Percentiles rank a stretch among this genome's conserved stretches.
Evolutionary conservation across 2,797 vertebrate genomes (phyloP).

Genomic region (Muscicapa comitata): DNA sequence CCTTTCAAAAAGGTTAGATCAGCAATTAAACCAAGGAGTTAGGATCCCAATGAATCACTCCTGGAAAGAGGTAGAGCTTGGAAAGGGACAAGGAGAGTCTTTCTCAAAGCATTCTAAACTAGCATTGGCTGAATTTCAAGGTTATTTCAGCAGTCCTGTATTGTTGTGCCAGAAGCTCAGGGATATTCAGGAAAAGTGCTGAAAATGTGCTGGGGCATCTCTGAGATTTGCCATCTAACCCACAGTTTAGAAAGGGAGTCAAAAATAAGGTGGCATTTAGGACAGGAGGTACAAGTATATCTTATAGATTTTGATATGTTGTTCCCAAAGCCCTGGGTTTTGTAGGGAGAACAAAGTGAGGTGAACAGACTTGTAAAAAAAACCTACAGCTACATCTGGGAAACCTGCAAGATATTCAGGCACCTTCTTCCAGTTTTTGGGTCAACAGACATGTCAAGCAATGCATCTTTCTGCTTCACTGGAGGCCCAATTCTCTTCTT

Average conservation of each 20-base stretch:
- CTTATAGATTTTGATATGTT: not conserved
- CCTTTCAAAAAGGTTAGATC: not conserved
- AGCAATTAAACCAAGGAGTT: not conserved
- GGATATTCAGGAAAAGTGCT: not conserved
- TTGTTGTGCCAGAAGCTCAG: not conserved
- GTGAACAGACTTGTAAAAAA: not conserved
- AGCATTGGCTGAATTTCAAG: not conserved
- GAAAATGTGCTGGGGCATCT: not conserved
- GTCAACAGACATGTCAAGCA: not conserved
- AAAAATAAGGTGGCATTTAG: not conserved
- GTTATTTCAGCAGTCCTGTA: accelerated
- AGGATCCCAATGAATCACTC: not conserved
- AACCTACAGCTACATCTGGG: not conserved
- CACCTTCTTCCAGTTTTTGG: not conserved
- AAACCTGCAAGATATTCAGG: not conserved
- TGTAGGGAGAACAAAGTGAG: not conserved
- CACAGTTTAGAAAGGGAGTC: not conserved
- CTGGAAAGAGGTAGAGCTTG: not conserved
- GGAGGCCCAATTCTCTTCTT: not conserved
- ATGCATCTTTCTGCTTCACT: not conserved
- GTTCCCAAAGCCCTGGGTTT: not conserved
- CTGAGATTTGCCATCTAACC: not conserved
- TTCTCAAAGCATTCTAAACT: not conserved
- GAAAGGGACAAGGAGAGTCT: not conserved
- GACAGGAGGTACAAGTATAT: not conserved